Percentiles rank a stretch among this genome's conserved stretches.
Conservation (phyloP, 2,113 vertebrate genomes). For the Leuciscus idus region DNA sequence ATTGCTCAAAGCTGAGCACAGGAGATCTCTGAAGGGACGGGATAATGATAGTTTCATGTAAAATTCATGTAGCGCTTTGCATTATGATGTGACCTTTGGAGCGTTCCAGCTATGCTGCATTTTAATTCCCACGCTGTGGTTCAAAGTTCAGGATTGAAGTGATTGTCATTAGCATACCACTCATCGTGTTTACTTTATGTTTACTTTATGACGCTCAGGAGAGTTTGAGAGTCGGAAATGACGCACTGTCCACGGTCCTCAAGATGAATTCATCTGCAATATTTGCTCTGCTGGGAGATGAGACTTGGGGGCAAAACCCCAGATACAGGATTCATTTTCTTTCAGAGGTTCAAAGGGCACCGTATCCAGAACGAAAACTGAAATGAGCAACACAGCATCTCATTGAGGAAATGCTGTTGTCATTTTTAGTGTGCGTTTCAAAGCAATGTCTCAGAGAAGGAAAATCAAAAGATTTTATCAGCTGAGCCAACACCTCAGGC, state of each 20-base stretch:
- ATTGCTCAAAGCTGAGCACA: background rate
- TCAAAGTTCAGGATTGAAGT: slow-evolving; percentile 41
- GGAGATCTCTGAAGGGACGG: slow-evolving; percentile 12
- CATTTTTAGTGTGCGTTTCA: slow-evolving; percentile 18
- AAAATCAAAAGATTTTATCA: slow-evolving; percentile 33
- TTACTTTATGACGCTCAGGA: no score
- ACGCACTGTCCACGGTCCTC: background rate
- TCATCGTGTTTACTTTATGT: slow-evolving; percentile 48
- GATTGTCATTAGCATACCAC: slow-evolving; percentile 38
- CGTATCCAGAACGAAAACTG: slow-evolving; percentile 7
- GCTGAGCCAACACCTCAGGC: slow-evolving; percentile 7
- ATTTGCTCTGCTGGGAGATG: background rate
- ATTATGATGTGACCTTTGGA: slow-evolving; percentile 68
- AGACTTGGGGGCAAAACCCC: background rate
- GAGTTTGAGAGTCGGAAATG: slow-evolving; percentile 2
- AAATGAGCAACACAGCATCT: slow-evolving; percentile 24
- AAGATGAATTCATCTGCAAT: background rate
- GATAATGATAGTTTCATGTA: slow-evolving; percentile 64
- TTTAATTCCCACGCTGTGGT: slow-evolving; percentile 58
- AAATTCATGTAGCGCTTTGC: slow-evolving; percentile 69
- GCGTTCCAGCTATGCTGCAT: slow-evolving; percentile 59
- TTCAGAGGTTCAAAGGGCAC: background rate
- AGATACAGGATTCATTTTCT: slow-evolving; percentile 20
- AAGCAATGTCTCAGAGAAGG: slow-evolving; percentile 9
- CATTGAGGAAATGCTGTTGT: background rate